Evolutionary conservation across 2,888 invertebrate genomes (phyloP), one percentile per base, ranked within the genome.

Genomic region (Yponomeuta malinellus): DNA sequence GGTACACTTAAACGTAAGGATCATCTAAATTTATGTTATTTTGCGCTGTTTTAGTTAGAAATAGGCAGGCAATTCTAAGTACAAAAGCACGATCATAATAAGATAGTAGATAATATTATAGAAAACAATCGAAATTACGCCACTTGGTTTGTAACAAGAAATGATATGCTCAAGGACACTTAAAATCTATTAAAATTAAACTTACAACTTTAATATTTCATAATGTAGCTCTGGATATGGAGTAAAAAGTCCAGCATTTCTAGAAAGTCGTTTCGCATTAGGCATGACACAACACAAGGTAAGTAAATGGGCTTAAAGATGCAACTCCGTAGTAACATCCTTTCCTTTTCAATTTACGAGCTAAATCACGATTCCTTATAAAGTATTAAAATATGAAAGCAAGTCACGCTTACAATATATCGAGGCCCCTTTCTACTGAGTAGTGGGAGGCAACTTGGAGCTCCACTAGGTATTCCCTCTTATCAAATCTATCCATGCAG

Each of bases 181-280:
- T 71, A 70, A 68, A 65, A 70, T n/a, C 64, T 48, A 65, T 70
- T 70, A 70, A 63, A 59, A 64, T 65, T 70, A 71, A 43, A 71
- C 71, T 70, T 70, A 70, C 52, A 59, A 59, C 15, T 59, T 59
- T 59, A 59, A 59, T 79, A 80, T 43, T 52, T 76, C 78, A 77
- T 79, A 83, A 83, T 81, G 82, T 79, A 83, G 80, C 79, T 79
- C 75, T 78, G 84, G 84, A 83, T 72, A 74, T 76, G 72, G 86
- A 88, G 87, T 76, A 87, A 88, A 89, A 89, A 89, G 89, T 87
- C 84, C 89, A 89, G 89, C 89, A 89, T 79, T 78, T 52, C 48
- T 52, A 23, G 10, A 52, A 68, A 59, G 52, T 59, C 15, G 12
- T 65, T 43, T 31, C 65, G 8, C 65, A 65, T 31, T 65, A 10